Conservation (phyloP, 2,888 invertebrate genomes). For the Crioceris asparagi region DNA sequence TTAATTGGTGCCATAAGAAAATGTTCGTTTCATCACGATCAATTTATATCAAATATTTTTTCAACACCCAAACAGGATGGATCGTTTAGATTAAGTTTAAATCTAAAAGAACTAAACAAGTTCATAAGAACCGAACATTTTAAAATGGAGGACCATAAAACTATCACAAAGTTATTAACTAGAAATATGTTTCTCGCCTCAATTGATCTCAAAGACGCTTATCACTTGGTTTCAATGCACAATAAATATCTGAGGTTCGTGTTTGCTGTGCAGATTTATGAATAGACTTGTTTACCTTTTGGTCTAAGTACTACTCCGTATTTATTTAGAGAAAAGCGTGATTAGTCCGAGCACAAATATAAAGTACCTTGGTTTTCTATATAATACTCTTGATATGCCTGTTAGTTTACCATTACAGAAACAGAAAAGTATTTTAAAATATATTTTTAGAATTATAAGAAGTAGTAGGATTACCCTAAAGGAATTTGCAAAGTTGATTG, state of each 20-base stretch:
- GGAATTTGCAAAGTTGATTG: constrained; percentile 8
- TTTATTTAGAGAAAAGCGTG: constrained; percentile 14
- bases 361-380: constrained; percentile 16
- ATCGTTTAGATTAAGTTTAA: constrained; percentile 9
- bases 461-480: constrained; percentile 8
- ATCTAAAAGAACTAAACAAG: constrained; percentile 17
- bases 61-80: constrained; percentile 10
- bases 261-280: constrained; percentile 6
- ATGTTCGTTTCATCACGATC: no score
- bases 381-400: constrained; percentile 11
- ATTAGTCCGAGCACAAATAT: constrained; percentile 9
- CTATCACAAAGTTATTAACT: constrained; percentile 8
- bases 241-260: constrained; percentile 7
- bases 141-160: constrained; percentile 17
- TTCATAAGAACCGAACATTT: constrained; percentile 13
- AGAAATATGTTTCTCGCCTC: constrained; percentile 8
- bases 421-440: constrained; percentile 1
- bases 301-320: constrained; percentile 6
- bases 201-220: constrained; percentile 12
- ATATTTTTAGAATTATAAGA: constrained; percentile 1
- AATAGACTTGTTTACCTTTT: constrained; percentile 3
- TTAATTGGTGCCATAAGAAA: no score
- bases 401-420: constrained; percentile 5
- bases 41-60: constrained; percentile 11
- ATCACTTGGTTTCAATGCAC: constrained; percentile 7